A percentile compares a stretch with the other conserved stretches of the same genome.
Evolutionary conservation across 2,888 invertebrate genomes (phyloP).

Genomic region (Taphrorychus bicolor): DNA sequence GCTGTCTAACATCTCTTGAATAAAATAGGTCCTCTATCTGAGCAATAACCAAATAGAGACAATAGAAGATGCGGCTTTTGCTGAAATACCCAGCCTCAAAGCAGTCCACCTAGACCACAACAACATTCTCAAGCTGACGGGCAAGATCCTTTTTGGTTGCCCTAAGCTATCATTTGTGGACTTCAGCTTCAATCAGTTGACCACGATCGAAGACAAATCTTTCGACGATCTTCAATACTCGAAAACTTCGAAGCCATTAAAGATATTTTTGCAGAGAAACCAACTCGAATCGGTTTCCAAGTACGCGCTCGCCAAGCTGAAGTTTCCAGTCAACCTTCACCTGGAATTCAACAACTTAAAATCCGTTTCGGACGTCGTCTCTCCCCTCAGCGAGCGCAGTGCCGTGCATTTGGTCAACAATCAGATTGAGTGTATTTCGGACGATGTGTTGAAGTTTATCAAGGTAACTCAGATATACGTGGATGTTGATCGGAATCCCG

Average conservation of each 20-base stretch:
- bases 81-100: conserved; percentile 43
- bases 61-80: conserved; percentile 47
- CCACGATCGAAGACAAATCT: conserved; percentile 31
- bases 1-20: background rate
- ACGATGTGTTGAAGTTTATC: conserved; percentile 45
- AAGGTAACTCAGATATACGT: conserved; percentile 31
- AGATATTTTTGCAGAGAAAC: conserved; percentile 45
- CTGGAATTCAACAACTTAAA: conserved; percentile 47
- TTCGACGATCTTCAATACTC: conserved; percentile 42
- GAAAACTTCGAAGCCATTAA: conserved; percentile 18
- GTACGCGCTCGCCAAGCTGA: conserved; percentile 37
- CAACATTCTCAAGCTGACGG: conserved; percentile 42
- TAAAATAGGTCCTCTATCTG: conserved; percentile 44
- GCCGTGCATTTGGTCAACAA: conserved; percentile 45
- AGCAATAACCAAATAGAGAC: conserved; percentile 46
- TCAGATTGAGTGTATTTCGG: conserved; percentile 44
- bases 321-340: conserved; percentile 42
- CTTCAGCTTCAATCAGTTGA: conserved; percentile 46
- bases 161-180: conserved; percentile 43
- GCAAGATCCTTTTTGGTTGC: conserved; percentile 45
- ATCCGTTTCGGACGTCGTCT: conserved; percentile 33
- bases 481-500: conserved; percentile 45
- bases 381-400: conserved; percentile 43
- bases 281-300: conserved; percentile 40
- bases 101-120: conserved; percentile 49